Base-by-base conservation (phyloP, 2,797 vertebrate species). In the Myotis planiceps region DNA sequence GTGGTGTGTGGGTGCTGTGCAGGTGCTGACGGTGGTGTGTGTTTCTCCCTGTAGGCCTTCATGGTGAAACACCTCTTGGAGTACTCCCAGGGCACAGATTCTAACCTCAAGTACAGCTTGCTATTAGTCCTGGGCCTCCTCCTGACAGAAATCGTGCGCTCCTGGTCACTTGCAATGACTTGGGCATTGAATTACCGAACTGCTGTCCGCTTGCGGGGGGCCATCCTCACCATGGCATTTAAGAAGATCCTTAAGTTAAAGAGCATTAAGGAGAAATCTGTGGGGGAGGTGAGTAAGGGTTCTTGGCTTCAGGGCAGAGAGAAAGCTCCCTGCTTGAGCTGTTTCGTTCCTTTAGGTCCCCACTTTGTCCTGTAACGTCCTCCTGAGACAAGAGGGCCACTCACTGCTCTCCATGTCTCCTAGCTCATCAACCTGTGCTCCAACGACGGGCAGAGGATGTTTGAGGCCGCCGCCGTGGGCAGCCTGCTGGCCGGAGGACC, bases 101-200 rank as follows among this genome's bases (percentile, higher is more conserved):
- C 99, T 27, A 98, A 99, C 97, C 98, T 99, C 96, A 98, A 98
- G 95, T 99, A 99, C 94, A 99, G 99, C 98, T 98, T 99, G 98
- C 98, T 99, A 97, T 98, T 99, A 98, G 99, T 99, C 92, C 98
- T 99, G 98, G 99, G 99, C 92, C 98, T 99, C 95, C 98, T 99
- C 95, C 97, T 99, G 98, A 99, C 98, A 0, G 99, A 99, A 98
- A 97, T 99, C 58, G 98, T 99, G 80, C 99, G 99, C 66, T 99
- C 99, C 94, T 99, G 99, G 99, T 99, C 99, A 53, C 99, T 99
- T 85, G 99, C 99, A 0, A 98, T 99, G 94, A 99, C 99, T 71
- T 99, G 99, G 99, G 99, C 99, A 1, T 98, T 99, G 97, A 99
- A 99, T 98, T 99, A 99, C 97, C 99, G 99, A 89, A 99, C 99